phyloP scores from a whole-genome alignment of 2,888 invertebrate genomes.

The Acheta domesticus region DNA sequence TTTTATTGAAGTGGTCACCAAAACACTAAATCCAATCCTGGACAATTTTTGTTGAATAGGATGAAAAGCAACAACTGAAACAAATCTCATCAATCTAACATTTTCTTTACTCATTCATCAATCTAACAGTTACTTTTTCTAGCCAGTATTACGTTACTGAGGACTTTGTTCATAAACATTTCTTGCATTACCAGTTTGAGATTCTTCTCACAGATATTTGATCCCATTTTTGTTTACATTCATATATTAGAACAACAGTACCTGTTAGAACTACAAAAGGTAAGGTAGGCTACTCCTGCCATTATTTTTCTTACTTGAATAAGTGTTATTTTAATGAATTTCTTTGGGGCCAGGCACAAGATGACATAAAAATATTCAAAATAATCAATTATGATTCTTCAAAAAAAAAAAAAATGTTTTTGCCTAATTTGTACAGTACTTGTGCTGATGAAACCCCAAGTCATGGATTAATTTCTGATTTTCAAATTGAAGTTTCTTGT shows the following conservation, averaged over 20 bases:
- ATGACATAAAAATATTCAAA: not conserved
- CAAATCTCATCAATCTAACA: no score
- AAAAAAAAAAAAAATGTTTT: no score
- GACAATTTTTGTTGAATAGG: no score
- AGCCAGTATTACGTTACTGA: not conserved
- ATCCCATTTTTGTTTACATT: not conserved
- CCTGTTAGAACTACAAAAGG: constrained; percentile 9
- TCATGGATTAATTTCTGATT: not conserved
- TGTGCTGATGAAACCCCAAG: not conserved
- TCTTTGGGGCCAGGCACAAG: constrained; percentile 1
- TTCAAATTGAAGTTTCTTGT: not conserved
- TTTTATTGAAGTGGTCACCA: not conserved
- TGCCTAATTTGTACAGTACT: not conserved
- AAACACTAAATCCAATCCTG: not conserved
- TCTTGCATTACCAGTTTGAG: not conserved
- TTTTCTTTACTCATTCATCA: no score
- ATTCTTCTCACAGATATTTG: not conserved
- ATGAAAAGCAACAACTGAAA: no score
- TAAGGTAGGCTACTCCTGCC: constrained; percentile 11
- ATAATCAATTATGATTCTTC: not conserved
- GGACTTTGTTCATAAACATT: not conserved
- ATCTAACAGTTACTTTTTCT: no score
- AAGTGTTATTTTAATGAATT: not conserved
- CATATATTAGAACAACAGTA: not conserved
- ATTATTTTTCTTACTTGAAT: not conserved